A percentile compares a stretch with the other conserved stretches of the same genome.
Conservation (phyloP, 1,140 invertebrate genomes). For the Periplaneta americana region DNA sequence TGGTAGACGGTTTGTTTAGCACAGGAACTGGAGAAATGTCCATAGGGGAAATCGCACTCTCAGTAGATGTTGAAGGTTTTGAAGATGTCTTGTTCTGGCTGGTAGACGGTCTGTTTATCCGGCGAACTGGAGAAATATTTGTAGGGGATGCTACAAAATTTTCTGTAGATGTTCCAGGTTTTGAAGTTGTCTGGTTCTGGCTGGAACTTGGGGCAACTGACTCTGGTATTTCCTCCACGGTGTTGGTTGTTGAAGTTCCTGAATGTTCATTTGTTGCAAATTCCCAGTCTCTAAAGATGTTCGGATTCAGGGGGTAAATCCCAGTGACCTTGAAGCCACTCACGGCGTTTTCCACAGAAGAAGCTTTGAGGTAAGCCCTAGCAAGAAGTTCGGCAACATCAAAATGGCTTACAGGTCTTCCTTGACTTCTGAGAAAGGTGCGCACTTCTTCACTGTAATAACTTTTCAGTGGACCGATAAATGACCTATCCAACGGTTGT, state of each 20-base stretch:
- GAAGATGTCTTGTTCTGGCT: constrained; percentile 17
- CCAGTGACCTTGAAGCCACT: constrained; percentile 31
- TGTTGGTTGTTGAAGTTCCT: not conserved
- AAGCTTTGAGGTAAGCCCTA: not conserved
- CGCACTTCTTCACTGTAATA: too few species aligned
- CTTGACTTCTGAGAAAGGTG: too few species aligned
- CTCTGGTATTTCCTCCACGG: not conserved
- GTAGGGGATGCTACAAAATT: not conserved
- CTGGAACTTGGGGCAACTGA: too few species aligned
- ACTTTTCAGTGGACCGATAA: constrained; percentile 31
- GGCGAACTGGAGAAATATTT: not conserved
- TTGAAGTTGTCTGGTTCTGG: too few species aligned
- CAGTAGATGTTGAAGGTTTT: constrained; percentile 11
- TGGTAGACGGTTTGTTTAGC: not conserved
- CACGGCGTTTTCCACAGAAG: not conserved
- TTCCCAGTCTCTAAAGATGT: constrained; percentile 21
- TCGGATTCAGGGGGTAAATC: constrained; percentile 29
- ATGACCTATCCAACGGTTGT: constrained; percentile 34
- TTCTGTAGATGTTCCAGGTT: too few species aligned
- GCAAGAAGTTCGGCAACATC: not conserved
- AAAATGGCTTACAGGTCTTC: not conserved
- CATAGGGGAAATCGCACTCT: constrained; percentile 11
- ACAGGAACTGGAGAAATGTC: constrained; percentile 9
- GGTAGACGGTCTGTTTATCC: constrained; percentile 5
- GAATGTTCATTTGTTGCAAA: not conserved